Conservation (phyloP, 1,140 invertebrate species). For the Zaprionus ghesquierei region DNA sequence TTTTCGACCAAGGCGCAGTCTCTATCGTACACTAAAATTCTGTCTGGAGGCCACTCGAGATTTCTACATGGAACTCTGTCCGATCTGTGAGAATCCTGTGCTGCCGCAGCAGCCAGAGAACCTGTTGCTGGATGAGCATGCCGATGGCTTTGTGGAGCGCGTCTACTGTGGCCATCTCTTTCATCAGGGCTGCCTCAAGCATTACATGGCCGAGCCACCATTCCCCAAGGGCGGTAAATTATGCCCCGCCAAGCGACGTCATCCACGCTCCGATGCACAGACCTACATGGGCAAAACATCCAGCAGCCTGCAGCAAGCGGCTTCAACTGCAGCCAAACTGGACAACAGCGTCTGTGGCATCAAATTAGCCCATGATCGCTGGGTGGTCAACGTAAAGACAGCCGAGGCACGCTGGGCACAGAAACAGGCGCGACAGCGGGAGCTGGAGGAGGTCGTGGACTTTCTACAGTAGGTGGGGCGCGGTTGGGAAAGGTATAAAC, state of each 20-base stretch:
- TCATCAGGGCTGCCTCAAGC: constrained; percentile 88
- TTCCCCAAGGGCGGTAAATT: constrained; percentile 86
- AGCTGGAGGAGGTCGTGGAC: constrained; percentile 90
- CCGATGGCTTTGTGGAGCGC: constrained; percentile 86
- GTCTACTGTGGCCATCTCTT: constrained; percentile 91
- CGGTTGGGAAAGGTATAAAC: constrained; percentile 50
- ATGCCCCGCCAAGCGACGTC: constrained; percentile 74
- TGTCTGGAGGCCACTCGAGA: constrained; percentile 86
- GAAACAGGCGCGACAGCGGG: constrained; percentile 89
- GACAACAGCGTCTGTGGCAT: constrained; percentile 84
- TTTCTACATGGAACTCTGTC: constrained; percentile 86
- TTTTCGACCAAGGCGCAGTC: constrained; percentile 86
- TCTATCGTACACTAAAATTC: constrained; percentile 86
- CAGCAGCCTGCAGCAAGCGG: not conserved
- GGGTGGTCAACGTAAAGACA: constrained; percentile 88
- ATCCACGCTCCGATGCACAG: constrained; percentile 75
- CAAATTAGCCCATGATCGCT: constrained; percentile 90
- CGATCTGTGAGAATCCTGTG: constrained; percentile 86
- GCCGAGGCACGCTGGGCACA: constrained; percentile 91
- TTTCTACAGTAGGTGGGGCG: constrained; percentile 85
- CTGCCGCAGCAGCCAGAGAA: constrained; percentile 86
- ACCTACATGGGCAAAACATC: constrained; percentile 59
- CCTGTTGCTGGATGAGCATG: constrained; percentile 85
- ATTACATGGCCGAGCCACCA: constrained; percentile 89
- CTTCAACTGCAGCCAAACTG: not conserved